Evolutionary conservation across 1,140 invertebrate species (phyloP).

Genomic region (Zaprionus kolodkinae): DNA sequence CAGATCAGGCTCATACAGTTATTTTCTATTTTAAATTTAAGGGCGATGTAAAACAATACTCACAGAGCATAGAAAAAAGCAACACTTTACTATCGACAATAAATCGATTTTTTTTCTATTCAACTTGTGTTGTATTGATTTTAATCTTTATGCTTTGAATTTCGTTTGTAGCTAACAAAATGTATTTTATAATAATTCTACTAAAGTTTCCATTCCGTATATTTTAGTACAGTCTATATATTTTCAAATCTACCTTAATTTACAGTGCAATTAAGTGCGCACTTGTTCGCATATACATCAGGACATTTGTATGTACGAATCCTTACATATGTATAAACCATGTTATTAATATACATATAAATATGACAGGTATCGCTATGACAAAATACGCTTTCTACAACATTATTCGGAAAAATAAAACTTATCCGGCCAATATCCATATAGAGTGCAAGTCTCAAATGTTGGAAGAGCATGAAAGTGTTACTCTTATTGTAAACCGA

Average conservation of each 20-base stretch:
- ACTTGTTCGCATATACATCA: constrained; percentile 12
- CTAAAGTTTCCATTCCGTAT: constrained; percentile 71
- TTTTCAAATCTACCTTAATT: constrained; percentile 25
- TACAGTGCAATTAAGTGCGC: constrained; percentile 15
- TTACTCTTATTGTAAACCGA: constrained; percentile 69
- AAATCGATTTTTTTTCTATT: not conserved
- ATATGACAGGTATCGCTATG: constrained; percentile 52
- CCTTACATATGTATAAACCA: not conserved
- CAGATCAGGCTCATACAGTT: too few relatives aligned
- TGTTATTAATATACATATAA: constrained; percentile 34
- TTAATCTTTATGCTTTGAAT: constrained; percentile 21
- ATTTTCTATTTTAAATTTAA: too few relatives aligned
- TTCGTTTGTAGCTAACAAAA: constrained; percentile 29
- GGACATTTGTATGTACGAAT: constrained; percentile 14
- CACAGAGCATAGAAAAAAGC: too few relatives aligned
- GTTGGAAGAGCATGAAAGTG: constrained; percentile 69
- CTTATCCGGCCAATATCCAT: constrained; percentile 66
- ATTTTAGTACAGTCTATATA: constrained; percentile 55
- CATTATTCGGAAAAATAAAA: constrained; percentile 71
- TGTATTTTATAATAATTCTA: constrained; percentile 57
- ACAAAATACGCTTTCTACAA: constrained; percentile 69
- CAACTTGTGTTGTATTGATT: constrained; percentile 30
- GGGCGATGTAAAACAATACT: too few relatives aligned
- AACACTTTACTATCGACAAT: not conserved
- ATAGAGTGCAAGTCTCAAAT: constrained; percentile 72